Base-by-base conservation (phyloP, 2,888 invertebrate genomes). In the Panopea generosa region DNA sequence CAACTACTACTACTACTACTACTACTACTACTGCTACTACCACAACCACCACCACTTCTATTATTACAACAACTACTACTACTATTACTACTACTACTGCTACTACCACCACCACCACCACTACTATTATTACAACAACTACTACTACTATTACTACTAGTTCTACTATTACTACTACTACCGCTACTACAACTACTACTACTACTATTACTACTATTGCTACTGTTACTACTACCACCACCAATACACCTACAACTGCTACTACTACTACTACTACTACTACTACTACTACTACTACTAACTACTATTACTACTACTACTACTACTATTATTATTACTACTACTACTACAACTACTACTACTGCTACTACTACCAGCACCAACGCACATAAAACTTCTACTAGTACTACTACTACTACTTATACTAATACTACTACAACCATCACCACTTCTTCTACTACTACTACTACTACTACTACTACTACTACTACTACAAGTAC, bases 401-500 rank as follows among this genome's bases (percentile, higher is more conserved):
- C 40, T 40, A 14, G 11, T 40, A 40, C 40, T 40, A 40, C 40
- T n/a, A n/a, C n/a, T n/a, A n/a, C n/a, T n/a, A n/a, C n/a, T n/a
- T n/a, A n/a, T n/a, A n/a, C n/a, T n/a, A n/a, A n/a, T n/a, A n/a
- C n/a, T n/a, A n/a, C n/a, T n/a, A n/a, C n/a, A n/a, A n/a, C n/a
- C n/a, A n/a, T 40, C 9, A n/a, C n/a, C 40, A 40, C 40, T 40
- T 11, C 40, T 40, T 11, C 40, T 40, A 40, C 40, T 40, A 40
- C 40, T 40, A 40, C 40, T 40, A 40, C 40, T 40, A 40, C 40
- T 40, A 40, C 40, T 40, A 40, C 40, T 40, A 40, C 40, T 40
- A 40, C 40, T 40, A 40, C 40, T 40, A 40, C 40, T 40, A 40
- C 40, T 40, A 40, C n/a, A n/a, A n/a, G n/a, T n/a, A n/a, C n/a